Evolutionary conservation across 2,113 vertebrate genomes (phyloP).

Genomic region (Vicugna pacos): DNA sequence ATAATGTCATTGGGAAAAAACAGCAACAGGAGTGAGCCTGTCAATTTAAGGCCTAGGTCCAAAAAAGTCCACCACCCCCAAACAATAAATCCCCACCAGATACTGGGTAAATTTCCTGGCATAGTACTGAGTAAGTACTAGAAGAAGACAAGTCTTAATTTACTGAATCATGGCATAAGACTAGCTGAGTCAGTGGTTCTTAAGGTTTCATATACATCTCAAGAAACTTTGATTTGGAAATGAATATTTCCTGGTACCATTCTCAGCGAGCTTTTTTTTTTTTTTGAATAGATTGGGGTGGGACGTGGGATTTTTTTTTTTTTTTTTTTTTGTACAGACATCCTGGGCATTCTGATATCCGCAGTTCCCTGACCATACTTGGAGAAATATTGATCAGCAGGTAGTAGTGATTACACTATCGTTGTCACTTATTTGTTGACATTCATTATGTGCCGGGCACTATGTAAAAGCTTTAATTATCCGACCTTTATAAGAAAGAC

Average conservation of each 20-base stretch:
- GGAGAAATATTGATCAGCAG: neutral
- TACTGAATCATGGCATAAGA: neutral
- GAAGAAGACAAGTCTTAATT: neutral
- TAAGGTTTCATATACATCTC: neutral
- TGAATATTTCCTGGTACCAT: neutral
- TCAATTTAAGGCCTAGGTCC: neutral
- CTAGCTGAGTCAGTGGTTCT: neutral
- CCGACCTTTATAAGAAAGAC: neutral
- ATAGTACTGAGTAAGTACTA: neutral
- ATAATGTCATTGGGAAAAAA: neutral
- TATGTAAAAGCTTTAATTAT: neutral
- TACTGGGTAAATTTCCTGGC: neutral
- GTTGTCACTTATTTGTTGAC: constrained; percentile 29
- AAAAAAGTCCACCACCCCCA: neutral
- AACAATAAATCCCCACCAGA: neutral
- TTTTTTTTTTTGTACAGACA: neutral
- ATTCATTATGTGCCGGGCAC: neutral
- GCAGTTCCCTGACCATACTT: neutral
- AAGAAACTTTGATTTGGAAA: constrained; percentile 40
- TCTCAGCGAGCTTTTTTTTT: neutral
- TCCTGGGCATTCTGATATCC: neutral
- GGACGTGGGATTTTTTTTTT: no score
- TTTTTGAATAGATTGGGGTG: no score
- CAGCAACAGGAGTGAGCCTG: neutral
- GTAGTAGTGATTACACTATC: neutral